A percentile compares a stretch with the other conserved stretches of the same genome.
phyloP scores from a whole-genome alignment of 1,140 invertebrate genomes.

The Manduca sexta region DNA sequence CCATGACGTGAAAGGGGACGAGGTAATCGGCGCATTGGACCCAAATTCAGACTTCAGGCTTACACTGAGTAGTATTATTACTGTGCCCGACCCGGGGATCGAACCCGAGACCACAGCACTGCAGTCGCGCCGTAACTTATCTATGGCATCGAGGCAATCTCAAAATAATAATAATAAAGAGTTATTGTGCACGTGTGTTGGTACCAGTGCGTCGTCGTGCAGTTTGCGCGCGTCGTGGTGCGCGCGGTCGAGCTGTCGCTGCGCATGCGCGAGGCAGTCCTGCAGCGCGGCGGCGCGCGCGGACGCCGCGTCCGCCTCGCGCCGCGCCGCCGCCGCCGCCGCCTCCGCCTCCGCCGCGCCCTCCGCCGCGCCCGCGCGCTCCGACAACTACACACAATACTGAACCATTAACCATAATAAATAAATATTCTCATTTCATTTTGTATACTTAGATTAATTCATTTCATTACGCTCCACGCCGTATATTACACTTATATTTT shows the following conservation, averaged over 20 bases:
- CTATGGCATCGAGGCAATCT: too few relatives aligned
- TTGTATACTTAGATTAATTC: too few relatives aligned
- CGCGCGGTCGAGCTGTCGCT: slow-evolving; percentile 83
- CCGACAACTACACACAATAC: slow-evolving; percentile 28
- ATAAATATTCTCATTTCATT: not conserved
- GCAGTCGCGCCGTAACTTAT: too few relatives aligned
- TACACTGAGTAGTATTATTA: too few relatives aligned
- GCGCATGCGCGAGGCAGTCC: slow-evolving; percentile 83
- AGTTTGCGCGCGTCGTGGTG: slow-evolving; percentile 81
- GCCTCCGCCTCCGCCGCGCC: slow-evolving; percentile 40
- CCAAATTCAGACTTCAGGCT: too few relatives aligned
- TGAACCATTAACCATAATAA: not conserved
- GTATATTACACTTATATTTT: too few relatives aligned
- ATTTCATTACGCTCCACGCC: too few relatives aligned
- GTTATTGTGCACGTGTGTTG: not conserved
- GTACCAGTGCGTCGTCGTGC: slow-evolving; percentile 79
- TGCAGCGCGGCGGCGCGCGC: slow-evolving; percentile 82
- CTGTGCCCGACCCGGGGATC: too few relatives aligned
- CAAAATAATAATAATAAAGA: too few relatives aligned
- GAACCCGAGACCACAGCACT: too few relatives aligned
- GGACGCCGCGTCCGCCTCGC: slow-evolving; percentile 57
- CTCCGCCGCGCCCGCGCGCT: slow-evolving; percentile 36
- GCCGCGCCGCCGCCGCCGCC: slow-evolving; percentile 38
- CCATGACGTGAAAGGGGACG: too few relatives aligned
- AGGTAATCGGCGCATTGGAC: too few relatives aligned